phyloP scores from a whole-genome alignment of 2,113 vertebrate genomes.

The Pseudois nayaur region DNA sequence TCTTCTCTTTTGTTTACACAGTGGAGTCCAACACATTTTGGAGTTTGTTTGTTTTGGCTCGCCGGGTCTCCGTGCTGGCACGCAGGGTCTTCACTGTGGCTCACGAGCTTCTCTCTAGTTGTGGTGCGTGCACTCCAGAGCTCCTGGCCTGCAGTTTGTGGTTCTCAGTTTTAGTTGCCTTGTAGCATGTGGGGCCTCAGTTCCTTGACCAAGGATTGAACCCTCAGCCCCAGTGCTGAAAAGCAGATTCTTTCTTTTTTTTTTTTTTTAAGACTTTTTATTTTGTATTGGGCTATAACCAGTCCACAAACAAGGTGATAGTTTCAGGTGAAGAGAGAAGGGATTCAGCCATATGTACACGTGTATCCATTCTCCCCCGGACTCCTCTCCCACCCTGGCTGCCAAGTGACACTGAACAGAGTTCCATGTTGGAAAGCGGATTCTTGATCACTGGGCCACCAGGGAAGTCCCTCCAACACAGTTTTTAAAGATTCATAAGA shows the following conservation, averaged over 20 bases:
- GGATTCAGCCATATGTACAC: background rate
- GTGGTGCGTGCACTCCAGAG: background rate
- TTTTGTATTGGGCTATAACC: background rate
- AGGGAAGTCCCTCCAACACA: background rate
- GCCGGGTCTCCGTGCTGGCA: rapidly evolving
- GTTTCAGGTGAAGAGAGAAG: background rate
- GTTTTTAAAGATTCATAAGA: background rate
- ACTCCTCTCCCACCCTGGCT: background rate
- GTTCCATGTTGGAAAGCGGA: background rate
- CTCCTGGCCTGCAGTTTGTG: rapidly evolving
- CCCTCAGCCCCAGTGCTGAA: background rate
- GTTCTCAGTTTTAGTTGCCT: background rate
- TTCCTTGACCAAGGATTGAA: background rate
- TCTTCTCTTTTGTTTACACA: background rate
- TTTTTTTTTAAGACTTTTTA: background rate
- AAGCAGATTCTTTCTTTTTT: background rate
- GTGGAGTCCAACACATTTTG: background rate
- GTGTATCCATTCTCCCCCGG: rapidly evolving
- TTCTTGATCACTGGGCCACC: background rate
- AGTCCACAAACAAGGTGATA: background rate
- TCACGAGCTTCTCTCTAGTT: rapidly evolving
- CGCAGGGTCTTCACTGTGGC: rapidly evolving
- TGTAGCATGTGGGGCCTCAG: background rate
- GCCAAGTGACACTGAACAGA: background rate
- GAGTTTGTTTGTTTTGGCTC: background rate